These are phyloP conservation scores for Cichladusa arquata DNA, from an alignment of 2,113 vertebrate genomes.

Conservation along the genomic window DNA sequence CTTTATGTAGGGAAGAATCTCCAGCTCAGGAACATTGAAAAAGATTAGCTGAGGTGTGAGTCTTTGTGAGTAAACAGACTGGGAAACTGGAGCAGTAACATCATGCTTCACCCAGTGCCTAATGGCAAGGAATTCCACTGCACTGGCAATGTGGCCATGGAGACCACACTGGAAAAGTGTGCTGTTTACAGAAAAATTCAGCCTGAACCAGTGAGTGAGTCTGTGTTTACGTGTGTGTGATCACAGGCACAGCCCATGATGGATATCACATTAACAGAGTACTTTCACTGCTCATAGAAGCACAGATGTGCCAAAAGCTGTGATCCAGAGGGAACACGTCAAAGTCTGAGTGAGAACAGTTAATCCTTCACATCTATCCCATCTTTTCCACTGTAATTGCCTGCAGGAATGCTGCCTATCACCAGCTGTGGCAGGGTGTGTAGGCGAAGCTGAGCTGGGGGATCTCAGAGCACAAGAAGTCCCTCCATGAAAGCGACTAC, in stretches of 20 bases:
- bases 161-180: background rate
- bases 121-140: background rate
- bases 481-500: background rate
- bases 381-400: background rate
- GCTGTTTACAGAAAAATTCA: background rate
- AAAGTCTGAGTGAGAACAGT: slow-evolving; percentile 41
- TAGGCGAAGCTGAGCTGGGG: background rate
- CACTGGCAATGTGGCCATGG: background rate
- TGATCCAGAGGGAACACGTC: slow-evolving; percentile 4
- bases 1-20: background rate
- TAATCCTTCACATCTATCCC: slow-evolving; percentile 17
- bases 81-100: background rate
- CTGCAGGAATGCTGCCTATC: slow-evolving; percentile 26
- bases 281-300: background rate
- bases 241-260: background rate
- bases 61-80: background rate
- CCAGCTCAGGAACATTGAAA: background rate
- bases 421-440: background rate
- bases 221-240: background rate
- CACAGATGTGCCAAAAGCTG: slow-evolving; percentile 20
- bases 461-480: background rate
- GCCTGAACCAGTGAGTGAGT: background rate
- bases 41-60: background rate
- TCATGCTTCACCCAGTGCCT: background rate
- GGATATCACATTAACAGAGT: background rate